Evolutionary conservation across 2,888 invertebrate genomes (phyloP).

Genomic region (Creontiades dilutus): DNA sequence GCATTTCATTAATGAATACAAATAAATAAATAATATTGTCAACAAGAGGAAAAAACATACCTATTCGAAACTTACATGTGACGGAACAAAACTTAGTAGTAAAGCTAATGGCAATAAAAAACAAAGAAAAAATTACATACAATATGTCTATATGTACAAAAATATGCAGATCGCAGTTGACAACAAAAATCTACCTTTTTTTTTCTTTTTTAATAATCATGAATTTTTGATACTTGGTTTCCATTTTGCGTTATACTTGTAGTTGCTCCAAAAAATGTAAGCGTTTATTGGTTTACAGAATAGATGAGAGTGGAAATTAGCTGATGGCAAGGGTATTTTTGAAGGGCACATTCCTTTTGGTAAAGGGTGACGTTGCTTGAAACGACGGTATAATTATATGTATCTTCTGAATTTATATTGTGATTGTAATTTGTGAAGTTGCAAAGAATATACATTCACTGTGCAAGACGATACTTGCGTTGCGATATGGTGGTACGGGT

Average conservation of each 20-base stretch:
- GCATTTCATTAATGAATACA: background rate
- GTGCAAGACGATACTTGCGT: too few relatives aligned
- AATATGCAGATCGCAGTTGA: slow-evolving; percentile 7
- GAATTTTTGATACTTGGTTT: background rate
- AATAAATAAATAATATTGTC: background rate
- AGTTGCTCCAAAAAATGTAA: too few relatives aligned
- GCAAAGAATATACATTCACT: too few relatives aligned
- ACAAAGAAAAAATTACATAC: background rate
- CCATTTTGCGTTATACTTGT: background rate
- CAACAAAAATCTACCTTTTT: background rate
- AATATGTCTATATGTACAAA: slow-evolving; percentile 23
- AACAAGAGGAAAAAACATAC: slow-evolving; percentile 24
- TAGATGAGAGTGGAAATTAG: too few relatives aligned
- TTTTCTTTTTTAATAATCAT: background rate
- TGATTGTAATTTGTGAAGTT: too few relatives aligned
- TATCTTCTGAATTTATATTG: too few relatives aligned
- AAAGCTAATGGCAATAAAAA: slow-evolving; percentile 57
- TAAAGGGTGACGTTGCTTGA: too few relatives aligned
- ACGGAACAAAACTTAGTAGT: slow-evolving; percentile 35
- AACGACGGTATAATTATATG: too few relatives aligned
- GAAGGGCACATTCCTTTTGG: too few relatives aligned
- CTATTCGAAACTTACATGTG: background rate
- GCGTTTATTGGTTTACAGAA: too few relatives aligned
- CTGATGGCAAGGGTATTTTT: too few relatives aligned
- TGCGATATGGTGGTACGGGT: too few relatives aligned